Base-by-base conservation (phyloP, 30 jellyfish, hydroid and myxozoan genomes). In the Chrysaora quinquecirrha region DNA sequence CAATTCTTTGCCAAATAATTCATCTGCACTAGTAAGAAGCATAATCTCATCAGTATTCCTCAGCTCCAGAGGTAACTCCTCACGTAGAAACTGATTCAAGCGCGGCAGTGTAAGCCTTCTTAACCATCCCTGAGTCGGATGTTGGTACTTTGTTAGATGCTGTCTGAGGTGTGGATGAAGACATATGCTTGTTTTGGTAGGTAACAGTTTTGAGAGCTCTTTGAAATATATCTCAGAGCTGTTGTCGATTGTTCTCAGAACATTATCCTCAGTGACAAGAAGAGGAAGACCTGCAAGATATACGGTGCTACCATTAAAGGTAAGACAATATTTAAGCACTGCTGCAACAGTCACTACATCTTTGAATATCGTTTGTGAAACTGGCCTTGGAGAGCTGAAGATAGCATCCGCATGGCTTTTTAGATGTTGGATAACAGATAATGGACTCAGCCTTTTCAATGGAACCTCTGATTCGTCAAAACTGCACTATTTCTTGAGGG, bases 211-310 rank as follows among this genome's bases (percentile, higher is more conserved):
- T 11, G 81, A 63, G 0, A 69, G 80, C 1, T 81, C 47, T 6
- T 91, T 70, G 24, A 24, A 88, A 60, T 29, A 88, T 33, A 66
- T 78, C 27, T 19, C 30, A 33, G 61, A 65, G 27, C 71, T n/a
- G 9, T 48, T 47, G 50, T 84, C 54, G 67, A 88, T 79, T 21
- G 35, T 25, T 25, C 84, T 31, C 43, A 88, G 31, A 22, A 48
- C 33, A 4, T 66, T 85, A 75, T 88, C 90, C 32, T 82, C 95
- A 31, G 83, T 46, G 30, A 88, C 75, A 23, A 91, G 77, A 46
- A 88, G 86, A 0, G 97, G 97, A 1, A 88, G 38, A 22, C 85
- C 94, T 19, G 80, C 74, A 0, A 88, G 86, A 14, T 18, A 4
- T 23, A 33, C n/a, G 54, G 14, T 6, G 11, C 14, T 38, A 0